phyloP scores from a whole-genome alignment of 2,113 vertebrate species.

The Otis tarda region DNA sequence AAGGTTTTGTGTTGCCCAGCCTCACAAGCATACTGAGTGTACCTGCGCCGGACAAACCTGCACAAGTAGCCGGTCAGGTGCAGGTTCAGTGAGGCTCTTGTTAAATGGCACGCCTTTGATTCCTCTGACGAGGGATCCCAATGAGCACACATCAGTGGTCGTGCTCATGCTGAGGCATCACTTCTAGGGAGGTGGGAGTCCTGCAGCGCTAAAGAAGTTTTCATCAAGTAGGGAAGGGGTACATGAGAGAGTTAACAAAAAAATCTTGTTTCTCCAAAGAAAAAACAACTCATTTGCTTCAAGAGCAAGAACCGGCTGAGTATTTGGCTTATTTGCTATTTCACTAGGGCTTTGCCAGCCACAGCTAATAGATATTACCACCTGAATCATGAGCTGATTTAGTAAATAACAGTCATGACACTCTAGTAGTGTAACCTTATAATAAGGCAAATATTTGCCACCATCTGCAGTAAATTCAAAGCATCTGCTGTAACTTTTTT shows the following conservation, averaged over 20 bases:
- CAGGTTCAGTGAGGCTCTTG: not conserved
- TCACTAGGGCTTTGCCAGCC: slow-evolving; percentile 48
- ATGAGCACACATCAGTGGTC: rapidly evolving
- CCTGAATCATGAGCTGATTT: slow-evolving; percentile 52
- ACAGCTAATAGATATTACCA: slow-evolving; percentile 50
- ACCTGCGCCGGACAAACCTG: not conserved
- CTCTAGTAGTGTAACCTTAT: slow-evolving; percentile 51
- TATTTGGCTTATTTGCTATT: slow-evolving; percentile 31
- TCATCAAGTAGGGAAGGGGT: not conserved
- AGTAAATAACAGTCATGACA: slow-evolving; percentile 63
- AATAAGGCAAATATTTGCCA: slow-evolving; percentile 70
- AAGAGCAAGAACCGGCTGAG: slow-evolving; percentile 13
- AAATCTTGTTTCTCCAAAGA: not conserved
- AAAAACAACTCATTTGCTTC: not conserved
- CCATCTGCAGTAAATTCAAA: slow-evolving; percentile 78
- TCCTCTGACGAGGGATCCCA: no score
- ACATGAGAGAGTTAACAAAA: not conserved
- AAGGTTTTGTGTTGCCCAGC: not conserved
- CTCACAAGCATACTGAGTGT: not conserved
- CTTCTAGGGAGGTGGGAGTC: not conserved
- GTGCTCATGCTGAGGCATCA: not conserved
- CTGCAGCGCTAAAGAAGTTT: not conserved
- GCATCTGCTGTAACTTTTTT: slow-evolving; percentile 65
- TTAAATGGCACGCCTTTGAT: not conserved
- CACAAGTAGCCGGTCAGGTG: rapidly evolving